Percentiles rank a stretch among this genome's conserved stretches.
These are phyloP conservation scores for Scortum barcoo DNA, from an alignment of 2,113 vertebrate species.

Conservation along the genomic window DNA sequence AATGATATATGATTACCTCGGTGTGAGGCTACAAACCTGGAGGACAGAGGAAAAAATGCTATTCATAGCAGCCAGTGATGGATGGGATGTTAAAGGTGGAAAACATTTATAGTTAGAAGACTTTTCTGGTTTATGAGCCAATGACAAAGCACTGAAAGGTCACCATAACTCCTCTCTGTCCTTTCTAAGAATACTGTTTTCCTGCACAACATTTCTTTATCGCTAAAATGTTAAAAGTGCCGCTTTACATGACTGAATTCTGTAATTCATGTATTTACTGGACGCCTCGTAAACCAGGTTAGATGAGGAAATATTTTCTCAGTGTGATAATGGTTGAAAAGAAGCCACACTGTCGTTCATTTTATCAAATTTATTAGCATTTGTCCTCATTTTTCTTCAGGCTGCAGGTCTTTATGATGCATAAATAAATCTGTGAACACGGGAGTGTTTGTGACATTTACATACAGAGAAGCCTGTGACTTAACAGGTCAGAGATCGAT, in stretches of 20 bases:
- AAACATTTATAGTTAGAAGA: conserved; percentile 25
- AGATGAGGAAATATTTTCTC: background rate
- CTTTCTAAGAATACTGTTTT: conserved; percentile 2
- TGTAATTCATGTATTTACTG: background rate
- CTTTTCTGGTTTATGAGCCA: conserved; percentile 39
- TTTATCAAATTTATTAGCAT: background rate
- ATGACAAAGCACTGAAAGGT: conserved; percentile 29
- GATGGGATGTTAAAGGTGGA: conserved; percentile 25
- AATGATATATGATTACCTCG: conserved; percentile 43
- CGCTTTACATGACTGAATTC: background rate
- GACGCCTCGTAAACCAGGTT: background rate
- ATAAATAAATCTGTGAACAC: background rate
- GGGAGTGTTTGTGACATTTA: background rate
- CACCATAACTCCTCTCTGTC: conserved; percentile 20
- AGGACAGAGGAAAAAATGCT: background rate
- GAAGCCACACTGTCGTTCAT: background rate
- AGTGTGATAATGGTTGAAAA: background rate
- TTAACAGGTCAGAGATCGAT: background rate
- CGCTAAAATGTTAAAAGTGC: background rate
- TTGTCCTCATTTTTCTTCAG: background rate
- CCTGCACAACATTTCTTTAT: background rate
- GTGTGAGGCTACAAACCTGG: background rate
- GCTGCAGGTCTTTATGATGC: background rate
- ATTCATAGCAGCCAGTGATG: conserved; percentile 4
- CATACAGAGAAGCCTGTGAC: background rate